These are phyloP conservation scores for Meta bourneti DNA, from an alignment of 2,888 invertebrate species.

Conservation along the genomic window DNA sequence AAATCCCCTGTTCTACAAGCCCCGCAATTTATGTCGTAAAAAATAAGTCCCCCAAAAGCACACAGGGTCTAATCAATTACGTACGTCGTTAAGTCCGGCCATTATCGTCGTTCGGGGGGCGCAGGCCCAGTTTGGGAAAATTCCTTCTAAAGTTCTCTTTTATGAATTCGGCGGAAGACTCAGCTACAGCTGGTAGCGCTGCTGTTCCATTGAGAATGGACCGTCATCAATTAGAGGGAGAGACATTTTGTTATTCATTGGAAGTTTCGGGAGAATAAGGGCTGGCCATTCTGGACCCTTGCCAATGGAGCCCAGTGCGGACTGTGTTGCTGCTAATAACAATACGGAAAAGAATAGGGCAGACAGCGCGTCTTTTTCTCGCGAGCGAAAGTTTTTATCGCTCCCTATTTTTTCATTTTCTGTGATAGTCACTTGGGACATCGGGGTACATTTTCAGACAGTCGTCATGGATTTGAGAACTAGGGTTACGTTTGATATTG, in stretches of 20 bases:
- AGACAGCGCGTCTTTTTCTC: constrained; percentile 43
- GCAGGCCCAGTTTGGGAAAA: background rate
- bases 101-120: constrained; percentile 17
- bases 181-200: constrained; percentile 20
- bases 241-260: constrained; percentile 61
- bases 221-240: constrained; percentile 44
- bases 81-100: constrained; percentile 32
- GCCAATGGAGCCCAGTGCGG: constrained; percentile 14
- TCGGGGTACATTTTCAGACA: no score
- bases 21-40: constrained; percentile 34
- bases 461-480: no score
- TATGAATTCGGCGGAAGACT: constrained; percentile 31
- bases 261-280: constrained; percentile 16
- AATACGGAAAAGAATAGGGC: constrained; percentile 14
- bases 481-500: no score
- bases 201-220: constrained; percentile 37
- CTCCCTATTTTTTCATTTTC: background rate
- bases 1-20: background rate
- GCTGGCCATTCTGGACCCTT: constrained; percentile 33
- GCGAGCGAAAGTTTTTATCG: background rate
- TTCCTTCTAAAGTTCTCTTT: constrained; percentile 58
- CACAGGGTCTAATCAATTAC: constrained; percentile 26
- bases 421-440: no score
- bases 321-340: constrained; percentile 63
- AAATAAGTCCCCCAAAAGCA: constrained; percentile 2